phyloP scores from a whole-genome alignment of 1,140 invertebrate genomes.

The Caenorhabditis tropicalis region DNA sequence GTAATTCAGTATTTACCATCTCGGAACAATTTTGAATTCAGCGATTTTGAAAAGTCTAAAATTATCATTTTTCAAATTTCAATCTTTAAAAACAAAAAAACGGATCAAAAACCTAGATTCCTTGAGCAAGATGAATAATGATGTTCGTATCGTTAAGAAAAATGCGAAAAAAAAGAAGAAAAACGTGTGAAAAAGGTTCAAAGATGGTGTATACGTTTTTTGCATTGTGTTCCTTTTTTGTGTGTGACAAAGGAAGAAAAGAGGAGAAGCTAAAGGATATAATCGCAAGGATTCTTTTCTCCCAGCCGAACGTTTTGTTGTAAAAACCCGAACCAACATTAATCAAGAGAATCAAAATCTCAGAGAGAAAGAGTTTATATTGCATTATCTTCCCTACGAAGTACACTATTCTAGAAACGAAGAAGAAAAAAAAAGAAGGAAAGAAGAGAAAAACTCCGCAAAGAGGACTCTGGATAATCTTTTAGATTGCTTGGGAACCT shows the following conservation, averaged over 20 bases:
- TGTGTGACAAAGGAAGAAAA: not conserved
- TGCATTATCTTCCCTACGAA: not conserved
- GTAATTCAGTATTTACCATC: no score
- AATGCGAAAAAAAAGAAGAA: not conserved
- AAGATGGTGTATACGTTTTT: constrained; percentile 15
- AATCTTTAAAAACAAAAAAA: not conserved
- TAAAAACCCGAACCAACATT: not conserved
- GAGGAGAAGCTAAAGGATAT: not conserved
- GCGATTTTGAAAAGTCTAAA: not conserved
- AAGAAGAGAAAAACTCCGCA: not conserved
- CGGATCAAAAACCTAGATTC: not conserved
- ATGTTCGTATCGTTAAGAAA: constrained; percentile 36
- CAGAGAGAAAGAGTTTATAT: not conserved
- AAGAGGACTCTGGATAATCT: constrained; percentile 43
- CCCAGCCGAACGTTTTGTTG: not conserved
- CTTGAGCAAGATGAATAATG: not conserved
- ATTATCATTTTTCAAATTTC: not conserved
- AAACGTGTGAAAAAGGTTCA: not conserved
- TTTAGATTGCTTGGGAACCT: constrained; percentile 43
- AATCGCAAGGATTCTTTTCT: not conserved
- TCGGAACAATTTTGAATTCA: not conserved
- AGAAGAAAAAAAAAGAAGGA: not conserved
- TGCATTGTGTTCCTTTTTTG: constrained; percentile 6
- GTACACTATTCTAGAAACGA: not conserved
- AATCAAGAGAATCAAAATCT: not conserved